phyloP scores from a whole-genome alignment of 2,797 vertebrate species.

The Enteromius afrohamiltoni region DNA sequence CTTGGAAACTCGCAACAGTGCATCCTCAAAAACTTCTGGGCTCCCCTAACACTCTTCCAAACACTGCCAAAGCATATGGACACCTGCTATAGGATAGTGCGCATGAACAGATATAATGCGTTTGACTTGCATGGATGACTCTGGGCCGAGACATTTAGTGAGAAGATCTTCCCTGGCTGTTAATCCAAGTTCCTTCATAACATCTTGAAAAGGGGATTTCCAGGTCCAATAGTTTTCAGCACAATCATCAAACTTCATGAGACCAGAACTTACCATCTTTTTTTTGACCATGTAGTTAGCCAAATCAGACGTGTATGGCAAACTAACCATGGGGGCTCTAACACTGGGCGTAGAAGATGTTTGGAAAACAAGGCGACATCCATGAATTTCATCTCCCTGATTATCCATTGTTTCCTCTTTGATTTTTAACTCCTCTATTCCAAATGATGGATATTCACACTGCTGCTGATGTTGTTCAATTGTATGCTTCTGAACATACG shows the following conservation, averaged over 20 bases:
- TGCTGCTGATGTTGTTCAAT: not conserved
- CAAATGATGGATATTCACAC: not conserved
- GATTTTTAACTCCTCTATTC: not conserved
- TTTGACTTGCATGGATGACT: not conserved
- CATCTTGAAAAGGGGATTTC: constrained; percentile 13
- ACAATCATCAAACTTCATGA: not conserved
- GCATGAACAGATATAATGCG: not conserved
- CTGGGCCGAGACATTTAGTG: not conserved
- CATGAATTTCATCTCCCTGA: not conserved
- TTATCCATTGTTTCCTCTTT: not conserved
- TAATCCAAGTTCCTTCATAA: not conserved
- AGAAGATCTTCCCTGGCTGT: not conserved
- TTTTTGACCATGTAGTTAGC: constrained; percentile 3
- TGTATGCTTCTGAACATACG: not conserved
- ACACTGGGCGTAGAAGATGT: not conserved
- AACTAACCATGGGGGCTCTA: not conserved
- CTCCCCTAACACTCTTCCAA: not conserved
- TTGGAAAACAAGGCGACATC: not conserved
- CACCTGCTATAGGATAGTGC: not conserved
- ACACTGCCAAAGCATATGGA: not conserved
- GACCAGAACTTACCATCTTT: not conserved
- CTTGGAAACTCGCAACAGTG: not conserved
- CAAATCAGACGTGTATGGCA: constrained; percentile 1
- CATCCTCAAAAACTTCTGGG: not conserved
- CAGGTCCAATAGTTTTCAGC: not conserved